Base-by-base conservation (phyloP, 23 tunicate genomes). In the Styela clava region DNA sequence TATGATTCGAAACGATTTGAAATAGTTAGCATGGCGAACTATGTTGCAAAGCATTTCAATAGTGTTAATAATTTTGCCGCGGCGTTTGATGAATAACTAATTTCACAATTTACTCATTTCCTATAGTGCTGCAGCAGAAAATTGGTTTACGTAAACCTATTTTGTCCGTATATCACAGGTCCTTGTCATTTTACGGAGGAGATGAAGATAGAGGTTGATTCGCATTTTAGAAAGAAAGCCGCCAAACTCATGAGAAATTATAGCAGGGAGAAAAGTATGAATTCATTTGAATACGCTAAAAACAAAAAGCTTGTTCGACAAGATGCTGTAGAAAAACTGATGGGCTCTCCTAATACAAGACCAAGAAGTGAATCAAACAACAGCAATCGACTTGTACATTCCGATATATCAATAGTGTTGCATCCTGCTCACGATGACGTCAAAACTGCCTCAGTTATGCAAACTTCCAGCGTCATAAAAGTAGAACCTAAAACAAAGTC, bases 181-280 rank as follows among this genome's bases (percentile, higher is more conserved):
- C 18, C 84, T 21, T 85, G 86, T 34, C 90, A 84, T 5, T 82
- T 91, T 52, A 69, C 97, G 24, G 35, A 70, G 1, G 97, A 91
- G 78, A 91, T 85, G 85, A 86, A 91, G 52, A 80, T 73, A 29
- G 97, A 91, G 71, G 30, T 91, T 24, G 80, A 74, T 34, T 7
- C 79, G 19, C 85, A 86, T 64, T 91, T 82, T 65, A 25, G 86
- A 70, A 44, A 51, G 22, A 72, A 79, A 31, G 80, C 89, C 0
- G 80, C 69, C 30, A 72, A 71, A 12, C 22, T 35, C 18, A 56
- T 86, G 74, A 52, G 22, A 62, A 34, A 61, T 18, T 82, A 86
- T 69, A 72, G 33, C 34, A 84, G 80, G 19, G 44, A 56, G 24
- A 69, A 85, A 2, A 32, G 71, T 29, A 19, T 67, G 71, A 67